Conservation (phyloP, 2,113 vertebrate species). For the Neogale vison region DNA sequence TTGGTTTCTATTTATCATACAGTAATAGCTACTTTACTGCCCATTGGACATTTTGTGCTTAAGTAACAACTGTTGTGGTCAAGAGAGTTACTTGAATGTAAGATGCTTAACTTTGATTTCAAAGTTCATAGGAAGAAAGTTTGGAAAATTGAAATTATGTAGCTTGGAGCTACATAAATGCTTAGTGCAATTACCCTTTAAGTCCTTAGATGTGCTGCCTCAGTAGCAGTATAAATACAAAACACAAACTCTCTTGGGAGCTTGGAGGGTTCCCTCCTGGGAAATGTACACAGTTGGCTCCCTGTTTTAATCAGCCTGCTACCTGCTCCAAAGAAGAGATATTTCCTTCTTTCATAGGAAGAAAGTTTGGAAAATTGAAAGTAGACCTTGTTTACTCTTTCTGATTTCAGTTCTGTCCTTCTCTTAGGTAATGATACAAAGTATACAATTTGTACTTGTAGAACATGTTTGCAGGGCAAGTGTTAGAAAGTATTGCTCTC, state of each 20-base stretch:
- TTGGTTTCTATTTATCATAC: background rate
- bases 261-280: background rate
- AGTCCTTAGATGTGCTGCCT: background rate
- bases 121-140: background rate
- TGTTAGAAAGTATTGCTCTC: background rate
- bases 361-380: background rate
- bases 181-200: background rate
- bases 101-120: slow-evolving; percentile 26
- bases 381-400: background rate
- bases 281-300: background rate
- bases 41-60: background rate
- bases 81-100: background rate
- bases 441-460: background rate
- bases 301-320: background rate
- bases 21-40: background rate
- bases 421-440: background rate
- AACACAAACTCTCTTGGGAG: background rate
- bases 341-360: no score
- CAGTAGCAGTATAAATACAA: background rate
- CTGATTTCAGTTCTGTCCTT: slow-evolving; percentile 1
- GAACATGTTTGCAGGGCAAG: background rate
- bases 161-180: background rate
- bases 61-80: background rate
- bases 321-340: background rate
- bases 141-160: no score